Conservation (phyloP, 2,797 vertebrate species). For the Lycodopsis pacificus region DNA sequence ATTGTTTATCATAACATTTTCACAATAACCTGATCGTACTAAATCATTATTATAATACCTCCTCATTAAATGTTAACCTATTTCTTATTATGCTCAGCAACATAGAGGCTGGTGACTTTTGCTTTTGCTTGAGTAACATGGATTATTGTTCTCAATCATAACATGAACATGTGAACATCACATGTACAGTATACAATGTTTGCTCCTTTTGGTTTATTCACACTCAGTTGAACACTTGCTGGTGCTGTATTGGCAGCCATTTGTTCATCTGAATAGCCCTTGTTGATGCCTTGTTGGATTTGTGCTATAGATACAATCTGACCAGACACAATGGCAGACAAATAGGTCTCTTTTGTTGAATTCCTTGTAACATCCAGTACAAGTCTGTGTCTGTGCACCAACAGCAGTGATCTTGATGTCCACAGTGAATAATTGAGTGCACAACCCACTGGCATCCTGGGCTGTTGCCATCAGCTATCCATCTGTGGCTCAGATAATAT, state of each 20-base stretch:
- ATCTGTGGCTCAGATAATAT: not conserved
- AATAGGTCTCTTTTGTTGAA: not conserved
- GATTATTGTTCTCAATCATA: conserved; percentile 1
- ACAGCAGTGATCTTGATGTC: not conserved
- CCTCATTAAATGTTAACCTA: not conserved
- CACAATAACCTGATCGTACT: not conserved
- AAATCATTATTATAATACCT: not conserved
- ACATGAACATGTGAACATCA: not conserved
- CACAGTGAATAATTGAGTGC: not conserved
- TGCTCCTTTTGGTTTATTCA: conserved; percentile 23
- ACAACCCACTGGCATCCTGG: not conserved
- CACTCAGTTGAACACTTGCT: conserved; percentile 23
- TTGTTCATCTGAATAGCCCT: conserved; percentile 25
- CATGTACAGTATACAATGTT: not conserved
- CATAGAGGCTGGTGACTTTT: not conserved
- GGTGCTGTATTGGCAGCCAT: conserved; percentile 24
- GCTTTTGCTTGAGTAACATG: not conserved
- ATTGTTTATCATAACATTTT: not conserved
- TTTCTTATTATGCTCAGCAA: not conserved
- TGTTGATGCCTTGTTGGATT: not conserved
- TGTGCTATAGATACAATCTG: conserved; percentile 25
- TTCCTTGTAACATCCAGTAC: not conserved
- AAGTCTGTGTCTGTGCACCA: not conserved
- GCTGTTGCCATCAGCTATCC: not conserved
- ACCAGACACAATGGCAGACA: conserved; percentile 10